A percentile compares a stretch with the other conserved stretches of the same genome.
Evolutionary conservation across 2,113 vertebrate genomes (phyloP).

Genomic region (Clinocottus analis): DNA sequence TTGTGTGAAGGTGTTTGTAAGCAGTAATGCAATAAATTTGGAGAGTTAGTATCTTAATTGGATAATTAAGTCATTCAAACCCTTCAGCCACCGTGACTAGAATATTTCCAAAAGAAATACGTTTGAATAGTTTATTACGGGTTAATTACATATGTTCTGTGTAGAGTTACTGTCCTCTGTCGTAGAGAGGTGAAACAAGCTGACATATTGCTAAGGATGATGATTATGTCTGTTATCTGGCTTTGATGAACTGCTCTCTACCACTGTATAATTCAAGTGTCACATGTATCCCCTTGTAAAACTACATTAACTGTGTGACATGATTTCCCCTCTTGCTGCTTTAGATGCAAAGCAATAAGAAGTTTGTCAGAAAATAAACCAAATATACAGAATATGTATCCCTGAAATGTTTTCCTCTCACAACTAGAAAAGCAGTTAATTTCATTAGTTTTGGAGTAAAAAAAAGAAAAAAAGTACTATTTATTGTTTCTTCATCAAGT

Average conservation of each 20-base stretch:
- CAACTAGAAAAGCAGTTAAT: neutral
- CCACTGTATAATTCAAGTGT: neutral
- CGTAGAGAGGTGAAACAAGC: neutral
- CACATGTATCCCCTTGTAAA: neutral
- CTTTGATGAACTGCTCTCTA: neutral
- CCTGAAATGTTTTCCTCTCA: neutral
- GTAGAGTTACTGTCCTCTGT: neutral
- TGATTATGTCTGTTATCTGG: neutral
- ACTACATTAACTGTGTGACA: neutral
- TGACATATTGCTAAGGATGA: neutral
- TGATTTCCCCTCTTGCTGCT: neutral
- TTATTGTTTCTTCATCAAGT: neutral
- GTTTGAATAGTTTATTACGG: neutral
- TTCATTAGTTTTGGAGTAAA: neutral
- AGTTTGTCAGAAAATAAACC: neutral
- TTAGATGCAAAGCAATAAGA: neutral
- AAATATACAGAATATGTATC: neutral
- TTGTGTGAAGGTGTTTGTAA: neutral
- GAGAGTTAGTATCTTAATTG: neutral
- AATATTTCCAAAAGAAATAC: neutral
- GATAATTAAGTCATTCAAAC: neutral
- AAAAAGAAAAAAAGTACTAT: too few relatives aligned
- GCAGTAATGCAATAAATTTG: neutral
- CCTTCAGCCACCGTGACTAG: neutral
- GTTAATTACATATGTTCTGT: neutral